Evolutionary conservation across 2,113 vertebrate genomes (phyloP).

Genomic region (Progne subis): DNA sequence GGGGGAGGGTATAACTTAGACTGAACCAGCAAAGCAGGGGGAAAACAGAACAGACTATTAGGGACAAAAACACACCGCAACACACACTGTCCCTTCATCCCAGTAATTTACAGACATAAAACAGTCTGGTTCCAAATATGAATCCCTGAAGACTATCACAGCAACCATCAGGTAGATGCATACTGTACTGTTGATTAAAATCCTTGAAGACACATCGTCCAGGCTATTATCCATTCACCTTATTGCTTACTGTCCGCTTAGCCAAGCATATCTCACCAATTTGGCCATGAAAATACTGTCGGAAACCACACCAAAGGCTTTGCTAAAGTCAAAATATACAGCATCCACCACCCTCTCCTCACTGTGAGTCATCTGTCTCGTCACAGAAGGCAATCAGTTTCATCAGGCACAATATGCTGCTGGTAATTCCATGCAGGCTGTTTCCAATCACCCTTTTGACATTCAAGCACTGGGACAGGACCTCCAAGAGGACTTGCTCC

Average conservation of each 20-base stretch:
- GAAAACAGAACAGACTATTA: no score
- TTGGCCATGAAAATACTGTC: neutral
- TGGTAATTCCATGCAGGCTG: neutral
- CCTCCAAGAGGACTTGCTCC: neutral
- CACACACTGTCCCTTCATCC: neutral
- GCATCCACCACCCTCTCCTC: neutral
- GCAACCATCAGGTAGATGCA: neutral
- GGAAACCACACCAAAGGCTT: neutral
- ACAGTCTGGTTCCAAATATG: neutral
- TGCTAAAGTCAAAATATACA: neutral
- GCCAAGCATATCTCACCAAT: neutral
- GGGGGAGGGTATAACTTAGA: no score
- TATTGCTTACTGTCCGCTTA: neutral
- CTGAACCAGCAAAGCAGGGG: no score
- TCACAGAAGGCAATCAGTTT: neutral
- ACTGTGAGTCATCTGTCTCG: neutral
- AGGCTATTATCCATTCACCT: neutral
- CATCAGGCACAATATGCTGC: neutral
- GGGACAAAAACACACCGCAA: no score
- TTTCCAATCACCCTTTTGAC: neutral
- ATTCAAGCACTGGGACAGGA: neutral
- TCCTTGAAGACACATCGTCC: neutral
- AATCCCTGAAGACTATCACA: neutral
- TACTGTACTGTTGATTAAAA: neutral
- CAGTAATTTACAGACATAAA: neutral